A percentile compares a stretch with the other conserved stretches of the same genome.
phyloP scores from a whole-genome alignment of 2,888 invertebrate species.

The Athalia cordata region DNA sequence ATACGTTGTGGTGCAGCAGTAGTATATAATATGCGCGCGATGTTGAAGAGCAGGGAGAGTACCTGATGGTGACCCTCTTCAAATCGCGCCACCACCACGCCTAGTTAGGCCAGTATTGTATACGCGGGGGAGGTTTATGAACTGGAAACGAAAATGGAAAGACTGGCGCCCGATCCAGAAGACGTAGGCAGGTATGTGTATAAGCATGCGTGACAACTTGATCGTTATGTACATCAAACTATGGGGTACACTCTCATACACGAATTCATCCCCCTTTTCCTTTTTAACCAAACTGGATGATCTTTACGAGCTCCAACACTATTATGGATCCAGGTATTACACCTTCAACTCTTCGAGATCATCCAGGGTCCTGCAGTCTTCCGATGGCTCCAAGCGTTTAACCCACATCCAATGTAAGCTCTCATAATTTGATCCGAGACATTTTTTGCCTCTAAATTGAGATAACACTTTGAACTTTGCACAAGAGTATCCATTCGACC shows the following conservation, averaged over 20 bases:
- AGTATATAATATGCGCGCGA: no score
- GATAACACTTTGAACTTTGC: no score
- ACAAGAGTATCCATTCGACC: no score
- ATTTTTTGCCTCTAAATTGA: no score
- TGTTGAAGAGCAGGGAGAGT: not conserved
- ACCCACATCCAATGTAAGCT: no score
- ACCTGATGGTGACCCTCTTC: constrained; percentile 66
- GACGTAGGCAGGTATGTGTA: constrained; percentile 43
- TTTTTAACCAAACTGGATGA: not conserved
- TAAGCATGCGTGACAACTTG: constrained; percentile 62
- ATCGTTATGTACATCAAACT: constrained; percentile 50
- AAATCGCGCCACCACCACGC: constrained; percentile 64
- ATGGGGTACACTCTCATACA: constrained; percentile 20
- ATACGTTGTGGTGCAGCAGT: not conserved
- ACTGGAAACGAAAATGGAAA: constrained; percentile 59
- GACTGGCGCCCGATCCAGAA: constrained; percentile 13
- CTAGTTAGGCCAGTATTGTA: constrained; percentile 68
- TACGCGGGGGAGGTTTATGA: constrained; percentile 58
- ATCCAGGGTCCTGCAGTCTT: no score
- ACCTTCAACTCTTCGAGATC: no score
- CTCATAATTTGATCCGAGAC: no score
- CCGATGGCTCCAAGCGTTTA: no score
- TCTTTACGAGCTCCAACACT: constrained; percentile 31
- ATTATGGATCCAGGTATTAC: not conserved
- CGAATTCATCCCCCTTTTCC: not conserved